Base-by-base conservation (phyloP, 1,140 invertebrate species). In the Lepidurus packardi region DNA sequence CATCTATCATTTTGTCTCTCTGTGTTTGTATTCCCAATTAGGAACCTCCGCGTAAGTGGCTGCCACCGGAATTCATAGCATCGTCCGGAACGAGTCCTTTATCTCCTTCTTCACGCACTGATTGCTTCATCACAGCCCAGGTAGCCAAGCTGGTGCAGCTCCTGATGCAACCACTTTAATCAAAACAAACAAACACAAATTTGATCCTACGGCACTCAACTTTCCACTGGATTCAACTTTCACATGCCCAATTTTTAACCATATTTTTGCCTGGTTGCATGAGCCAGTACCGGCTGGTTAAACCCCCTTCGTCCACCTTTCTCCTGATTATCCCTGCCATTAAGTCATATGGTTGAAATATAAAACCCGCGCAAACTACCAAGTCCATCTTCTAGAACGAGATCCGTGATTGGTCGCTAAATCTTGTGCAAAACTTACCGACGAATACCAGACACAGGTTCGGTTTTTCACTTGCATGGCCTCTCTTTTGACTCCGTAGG, bases 71-170 rank as follows among this genome's bases (percentile, higher is more conserved):
- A 65, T 65, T 65, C 53, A 65, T 65, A 65, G 10, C 53, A 16
- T 65, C 53, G 53, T 65, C 53, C 21, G 53, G 53, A 65, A 65
- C 53, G 4, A 65, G 53, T 65, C 53, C 53, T 65, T 65, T 65
- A 65, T 65, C 53, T 65, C 53, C 53, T 65, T 47, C 45, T 47
- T 65, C 53, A 65, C 53, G 53, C 53, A 65, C 53, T 65, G 53
- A 65, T 7, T 65, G 53, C 53, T 65, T 65, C 53, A 21, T 65
- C 53, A 65, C 53, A 65, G 53, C 53, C 53, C 53, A 65, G 53
- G 53, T 65, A 65, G 53, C 53, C 53, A 13, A 65, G 53, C 53
- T 65, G 16, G 53, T 65, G 53, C 53, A 65, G 53, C 53, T n/a
- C 53, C 53, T 65, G 53, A 65, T 65, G 53, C 53, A 65, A 65